Evolutionary conservation across 2,113 vertebrate genomes (phyloP), one percentile per base, ranked within the genome.

Genomic region (Bubo blakistoni): DNA sequence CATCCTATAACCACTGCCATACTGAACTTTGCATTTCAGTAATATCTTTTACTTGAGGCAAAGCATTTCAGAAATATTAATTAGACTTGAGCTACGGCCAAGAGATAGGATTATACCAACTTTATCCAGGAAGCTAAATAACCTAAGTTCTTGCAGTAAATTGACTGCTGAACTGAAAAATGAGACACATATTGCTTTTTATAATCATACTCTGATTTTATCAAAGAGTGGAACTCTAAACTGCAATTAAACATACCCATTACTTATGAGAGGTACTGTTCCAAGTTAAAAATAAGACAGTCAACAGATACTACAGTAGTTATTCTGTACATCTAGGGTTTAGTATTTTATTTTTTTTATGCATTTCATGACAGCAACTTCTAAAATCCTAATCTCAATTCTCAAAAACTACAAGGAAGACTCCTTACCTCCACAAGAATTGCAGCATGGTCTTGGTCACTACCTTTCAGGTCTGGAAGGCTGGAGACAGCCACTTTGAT

Each of bases 401-500:
- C 16, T 8, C 70, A 67, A 7, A 7, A 9, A 16, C 3, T 16
- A 9, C 10, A 19, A 20, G 25, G 17, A 30, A 16, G 16, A 10
- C 19, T 21, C 10, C 83, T 67, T 89, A 99, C 99, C 98, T 99
- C 99, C 57, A 99, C 98, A 4, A 99, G 98, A 82, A 99, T 49
- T 0, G 98, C 98, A 57, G 98, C 97, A 0, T 98, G 92, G 78
- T 99, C 99, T 10, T 86, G 93, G 2, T 98, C 97, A 0, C 97
- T 98, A 34, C 98, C 98, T 7, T 92, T 97, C 84, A 99, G 86
- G 20, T 98, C 98, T 10, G 96, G 92, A 5, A 99, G 81, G 91
- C 97, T 89, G 15, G 98, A 98, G 63, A 99, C 91, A 3, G 92
- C 92, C 84, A 98, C 99, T 71, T 80, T 98, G 92, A 98, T 92